These are phyloP conservation scores for Microchrysa polita DNA, from an alignment of 2,888 invertebrate genomes.

Conservation along the genomic window DNA sequence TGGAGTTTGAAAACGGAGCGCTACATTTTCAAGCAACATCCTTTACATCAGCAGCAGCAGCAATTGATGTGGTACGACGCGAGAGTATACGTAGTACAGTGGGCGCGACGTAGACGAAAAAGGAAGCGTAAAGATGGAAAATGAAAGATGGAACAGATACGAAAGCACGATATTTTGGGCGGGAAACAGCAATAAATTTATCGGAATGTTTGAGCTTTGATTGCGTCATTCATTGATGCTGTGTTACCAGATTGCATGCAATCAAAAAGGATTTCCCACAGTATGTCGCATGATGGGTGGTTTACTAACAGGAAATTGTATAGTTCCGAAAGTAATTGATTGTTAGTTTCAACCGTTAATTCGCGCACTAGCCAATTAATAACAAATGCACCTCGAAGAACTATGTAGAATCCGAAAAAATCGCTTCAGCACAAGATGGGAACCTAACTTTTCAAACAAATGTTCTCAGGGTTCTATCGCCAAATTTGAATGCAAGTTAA, in stretches of 20 bases:
- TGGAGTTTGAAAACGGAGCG: constrained; percentile 20
- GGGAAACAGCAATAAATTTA: constrained; percentile 35
- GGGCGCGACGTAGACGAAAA: background rate
- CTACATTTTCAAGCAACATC: constrained; percentile 8
- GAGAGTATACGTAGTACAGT: background rate
- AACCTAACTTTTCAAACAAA: too few relatives aligned
- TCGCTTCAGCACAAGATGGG: too few relatives aligned
- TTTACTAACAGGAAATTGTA: too few relatives aligned
- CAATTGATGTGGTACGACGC: background rate
- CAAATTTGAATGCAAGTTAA: too few relatives aligned
- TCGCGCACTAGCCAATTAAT: too few relatives aligned
- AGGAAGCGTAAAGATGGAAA: constrained; percentile 4
- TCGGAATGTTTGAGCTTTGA: constrained; percentile 24
- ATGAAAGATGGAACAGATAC: background rate
- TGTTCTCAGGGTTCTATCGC: too few relatives aligned
- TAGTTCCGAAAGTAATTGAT: too few relatives aligned
- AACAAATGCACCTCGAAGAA: too few relatives aligned
- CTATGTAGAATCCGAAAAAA: too few relatives aligned
- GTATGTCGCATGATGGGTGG: too few relatives aligned
- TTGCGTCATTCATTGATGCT: constrained; percentile 8
- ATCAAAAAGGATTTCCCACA: background rate
- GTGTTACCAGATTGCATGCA: constrained; percentile 37
- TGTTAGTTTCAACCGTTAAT: too few relatives aligned
- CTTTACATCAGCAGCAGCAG: too few relatives aligned
- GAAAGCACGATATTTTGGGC: constrained; percentile 33